phyloP scores from a whole-genome alignment of 2,888 invertebrate species.

The Lysandra coridon region DNA sequence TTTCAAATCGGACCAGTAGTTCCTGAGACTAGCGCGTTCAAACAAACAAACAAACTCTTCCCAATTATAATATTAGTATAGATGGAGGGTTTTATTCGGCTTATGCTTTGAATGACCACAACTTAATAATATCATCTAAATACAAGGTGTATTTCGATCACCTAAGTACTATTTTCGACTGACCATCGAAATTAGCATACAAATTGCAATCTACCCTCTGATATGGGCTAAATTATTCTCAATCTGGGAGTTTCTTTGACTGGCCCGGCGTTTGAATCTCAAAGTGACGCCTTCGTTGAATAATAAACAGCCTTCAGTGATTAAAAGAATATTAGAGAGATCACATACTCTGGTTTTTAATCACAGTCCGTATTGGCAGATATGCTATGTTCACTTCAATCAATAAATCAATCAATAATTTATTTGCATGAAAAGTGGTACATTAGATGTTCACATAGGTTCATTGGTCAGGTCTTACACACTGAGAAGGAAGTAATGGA shows the following conservation, averaged over 20 bases:
- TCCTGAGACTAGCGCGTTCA: too few relatives aligned
- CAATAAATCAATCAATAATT: too few relatives aligned
- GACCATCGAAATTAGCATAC: constrained; percentile 38
- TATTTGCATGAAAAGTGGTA: too few relatives aligned
- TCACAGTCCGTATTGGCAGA: background rate
- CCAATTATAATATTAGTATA: too few relatives aligned
- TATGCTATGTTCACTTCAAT: too few relatives aligned
- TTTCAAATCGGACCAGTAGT: too few relatives aligned
- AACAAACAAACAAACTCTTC: too few relatives aligned
- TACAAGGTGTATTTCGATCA: background rate
- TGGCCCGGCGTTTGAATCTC: constrained; percentile 38
- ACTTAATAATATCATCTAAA: background rate
- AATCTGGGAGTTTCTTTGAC: constrained; percentile 40
- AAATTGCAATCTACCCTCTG: constrained; percentile 39
- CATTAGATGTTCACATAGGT: too few relatives aligned
- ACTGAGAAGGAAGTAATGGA: too few relatives aligned
- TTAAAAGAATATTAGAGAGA: constrained; percentile 6
- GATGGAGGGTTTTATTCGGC: background rate
- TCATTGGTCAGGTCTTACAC: too few relatives aligned
- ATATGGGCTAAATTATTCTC: constrained; percentile 38
- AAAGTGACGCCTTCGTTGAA: constrained; percentile 37
- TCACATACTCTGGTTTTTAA: constrained; percentile 1
- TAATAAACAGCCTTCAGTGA: constrained; percentile 18
- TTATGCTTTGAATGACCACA: background rate
- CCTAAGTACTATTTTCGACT: constrained; percentile 6